Conservation (phyloP, 2,113 vertebrate genomes). For the Glaucomys volans region DNA sequence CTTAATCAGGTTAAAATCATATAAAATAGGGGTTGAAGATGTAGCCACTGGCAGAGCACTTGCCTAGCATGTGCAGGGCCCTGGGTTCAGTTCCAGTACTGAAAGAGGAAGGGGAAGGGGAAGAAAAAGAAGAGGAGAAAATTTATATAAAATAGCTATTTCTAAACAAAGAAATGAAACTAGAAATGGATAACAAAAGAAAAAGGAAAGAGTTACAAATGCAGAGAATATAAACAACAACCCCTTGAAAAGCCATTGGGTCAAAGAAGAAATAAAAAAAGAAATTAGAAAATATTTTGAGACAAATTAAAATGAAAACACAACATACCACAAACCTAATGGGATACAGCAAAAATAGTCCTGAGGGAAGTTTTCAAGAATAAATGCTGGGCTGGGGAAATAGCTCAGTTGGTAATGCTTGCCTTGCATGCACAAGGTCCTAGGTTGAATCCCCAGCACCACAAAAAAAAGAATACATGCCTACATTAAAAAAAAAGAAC, state of each 20-base stretch:
- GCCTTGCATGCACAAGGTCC: too few relatives aligned
- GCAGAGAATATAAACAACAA: neutral
- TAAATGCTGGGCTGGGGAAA: too few relatives aligned
- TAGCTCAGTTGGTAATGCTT: too few relatives aligned
- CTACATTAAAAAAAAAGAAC: neutral
- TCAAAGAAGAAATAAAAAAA: neutral
- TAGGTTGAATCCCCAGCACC: too few relatives aligned
- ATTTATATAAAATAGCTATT: neutral
- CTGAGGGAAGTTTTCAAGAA: neutral
- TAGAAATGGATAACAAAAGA: neutral
- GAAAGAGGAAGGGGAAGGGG: too few relatives aligned
- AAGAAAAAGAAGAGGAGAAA: neutral
- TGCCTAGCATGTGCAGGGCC: too few relatives aligned
- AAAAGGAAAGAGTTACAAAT: neutral
- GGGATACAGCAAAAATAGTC: neutral
- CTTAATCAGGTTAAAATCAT: neutral
- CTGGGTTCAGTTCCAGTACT: too few relatives aligned
- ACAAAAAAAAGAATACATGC: neutral
- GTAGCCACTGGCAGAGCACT: too few relatives aligned
- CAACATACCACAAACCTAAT: neutral
- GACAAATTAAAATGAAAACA: neutral
- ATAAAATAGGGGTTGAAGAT: too few relatives aligned
- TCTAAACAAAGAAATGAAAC: neutral
- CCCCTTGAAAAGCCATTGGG: neutral
- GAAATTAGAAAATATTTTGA: neutral